phyloP scores from a whole-genome alignment of 2,888 invertebrate genomes.

The Globia sparganii region DNA sequence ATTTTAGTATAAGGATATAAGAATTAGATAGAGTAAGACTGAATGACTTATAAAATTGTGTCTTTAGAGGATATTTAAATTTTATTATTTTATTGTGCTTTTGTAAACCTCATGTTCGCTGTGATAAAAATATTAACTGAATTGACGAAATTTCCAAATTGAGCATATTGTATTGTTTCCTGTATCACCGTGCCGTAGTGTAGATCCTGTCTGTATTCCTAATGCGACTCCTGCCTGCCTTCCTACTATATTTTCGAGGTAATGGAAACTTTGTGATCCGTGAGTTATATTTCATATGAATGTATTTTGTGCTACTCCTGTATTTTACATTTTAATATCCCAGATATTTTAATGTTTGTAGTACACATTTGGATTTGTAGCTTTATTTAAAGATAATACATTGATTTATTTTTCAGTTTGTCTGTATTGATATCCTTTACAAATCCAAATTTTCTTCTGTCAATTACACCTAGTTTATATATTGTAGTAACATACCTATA shows the following conservation, averaged over 20 bases:
- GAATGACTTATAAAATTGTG: conserved; percentile 80
- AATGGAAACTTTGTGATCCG: conserved; percentile 37
- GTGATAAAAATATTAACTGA: conserved; percentile 78
- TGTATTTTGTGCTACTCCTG: conserved; percentile 47
- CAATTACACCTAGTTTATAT: conserved; percentile 84
- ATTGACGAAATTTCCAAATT: conserved; percentile 67
- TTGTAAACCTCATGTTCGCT: conserved; percentile 82
- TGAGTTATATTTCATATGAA: conserved; percentile 47
- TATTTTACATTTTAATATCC: conserved; percentile 42
- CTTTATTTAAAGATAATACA: conserved; percentile 14
- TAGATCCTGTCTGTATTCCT: conserved; percentile 55
- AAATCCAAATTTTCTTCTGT: conserved; percentile 81
- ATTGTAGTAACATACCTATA: conserved; percentile 71
- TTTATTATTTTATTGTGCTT: conserved; percentile 76
- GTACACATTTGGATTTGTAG: conserved; percentile 61
- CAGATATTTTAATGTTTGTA: conserved; percentile 38
- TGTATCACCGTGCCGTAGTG: conserved; percentile 31
- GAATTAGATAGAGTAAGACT: conserved; percentile 86
- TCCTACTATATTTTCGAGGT: conserved; percentile 48
- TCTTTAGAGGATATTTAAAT: conserved; percentile 73
- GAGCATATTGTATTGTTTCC: conserved; percentile 42
- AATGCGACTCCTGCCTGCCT: conserved; percentile 61
- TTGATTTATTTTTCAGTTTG: conserved; percentile 19
- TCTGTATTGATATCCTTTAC: conserved; percentile 37
- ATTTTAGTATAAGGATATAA: conserved; percentile 75